Base-by-base conservation (phyloP, 2,113 vertebrate genomes). In the Epinephelus fuscoguttatus region DNA sequence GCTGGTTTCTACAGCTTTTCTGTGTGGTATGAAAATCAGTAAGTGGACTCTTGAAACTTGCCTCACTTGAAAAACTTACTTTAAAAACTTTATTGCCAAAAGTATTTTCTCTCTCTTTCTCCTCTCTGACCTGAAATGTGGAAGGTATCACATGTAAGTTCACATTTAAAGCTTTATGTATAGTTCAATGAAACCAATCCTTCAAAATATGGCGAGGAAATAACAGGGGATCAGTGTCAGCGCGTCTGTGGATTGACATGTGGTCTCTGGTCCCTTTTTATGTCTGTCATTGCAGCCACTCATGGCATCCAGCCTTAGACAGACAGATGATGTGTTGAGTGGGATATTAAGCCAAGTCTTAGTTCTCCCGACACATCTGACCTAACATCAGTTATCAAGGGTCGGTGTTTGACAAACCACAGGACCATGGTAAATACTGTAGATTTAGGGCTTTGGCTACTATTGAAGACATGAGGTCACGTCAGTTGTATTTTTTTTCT, bases 241-340 rank as follows among this genome's bases (percentile, higher is more conserved):
- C 21, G 70, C 55, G 50, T 50, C 23, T 23, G 68, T n/a, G 50
- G 63, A 69, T 6, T 18, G 59, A 75, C 59, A 59, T 61, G 63
- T 42, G 52, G 40, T 40, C 33, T 40, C 37, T 62, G 47, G 8
- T 64, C 15, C 47, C 33, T 53, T 78, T 37, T 70, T 7, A n/a
- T 64, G 59, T 66, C 45, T 8, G 66, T 49, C 59, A 50, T n/a
- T 30, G n/a, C 67, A 40, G 47, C 21, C 27, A n/a, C 55, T 66
- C 53, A 19, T 21, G 60, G 25, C 45, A 27, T 73, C 56, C 57
- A 61, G 74, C 6, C 47, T 33, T 42, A 73, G 56, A 27, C 21
- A 6, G 68, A 64, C 62, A 64, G 78, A 74, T 60, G 63, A 75
- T 6, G 53, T 60, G 86, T 40, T 79, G 82, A 80, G n/a, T 75